A percentile compares a stretch with the other conserved stretches of the same genome.
phyloP scores from a whole-genome alignment of 2,888 invertebrate genomes.

The Icerya purchasi region DNA sequence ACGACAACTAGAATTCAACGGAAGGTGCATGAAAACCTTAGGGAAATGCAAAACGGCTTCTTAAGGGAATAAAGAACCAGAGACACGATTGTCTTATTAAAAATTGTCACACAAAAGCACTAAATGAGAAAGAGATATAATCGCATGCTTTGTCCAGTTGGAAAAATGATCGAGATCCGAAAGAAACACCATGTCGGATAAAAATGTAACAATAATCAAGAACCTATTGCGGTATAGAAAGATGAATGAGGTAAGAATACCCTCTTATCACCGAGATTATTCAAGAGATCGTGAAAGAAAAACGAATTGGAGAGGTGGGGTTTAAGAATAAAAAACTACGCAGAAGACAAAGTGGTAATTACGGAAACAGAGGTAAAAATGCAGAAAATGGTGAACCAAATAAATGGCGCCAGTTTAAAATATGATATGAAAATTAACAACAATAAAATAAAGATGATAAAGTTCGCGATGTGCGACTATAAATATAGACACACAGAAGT shows the following conservation, averaged over 20 bases:
- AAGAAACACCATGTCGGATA: conserved; percentile 2
- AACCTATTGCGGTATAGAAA: conserved; percentile 1
- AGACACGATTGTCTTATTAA: neutral
- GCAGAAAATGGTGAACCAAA: neutral
- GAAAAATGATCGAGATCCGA: conserved; percentile 4
- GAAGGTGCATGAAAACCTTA: neutral
- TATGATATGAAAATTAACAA: neutral
- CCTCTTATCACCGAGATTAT: neutral
- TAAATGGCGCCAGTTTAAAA: neutral
- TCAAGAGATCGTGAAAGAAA: neutral
- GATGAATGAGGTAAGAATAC: neutral
- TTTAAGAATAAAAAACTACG: too few relatives aligned
- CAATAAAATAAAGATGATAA: neutral
- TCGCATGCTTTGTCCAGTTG: conserved; percentile 7
- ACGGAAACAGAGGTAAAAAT: neutral
- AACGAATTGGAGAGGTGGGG: neutral
- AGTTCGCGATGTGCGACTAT: neutral
- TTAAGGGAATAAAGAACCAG: neutral
- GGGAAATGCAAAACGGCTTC: neutral
- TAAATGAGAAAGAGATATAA: conserved; percentile 2
- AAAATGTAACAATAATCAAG: conserved; percentile 8
- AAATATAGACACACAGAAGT: neutral
- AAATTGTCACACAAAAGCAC: neutral
- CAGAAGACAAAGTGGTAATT: neutral
- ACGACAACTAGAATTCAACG: neutral